Evolutionary conservation across 1,140 invertebrate species (phyloP).

Genomic region (Pseudoatta argentina): DNA sequence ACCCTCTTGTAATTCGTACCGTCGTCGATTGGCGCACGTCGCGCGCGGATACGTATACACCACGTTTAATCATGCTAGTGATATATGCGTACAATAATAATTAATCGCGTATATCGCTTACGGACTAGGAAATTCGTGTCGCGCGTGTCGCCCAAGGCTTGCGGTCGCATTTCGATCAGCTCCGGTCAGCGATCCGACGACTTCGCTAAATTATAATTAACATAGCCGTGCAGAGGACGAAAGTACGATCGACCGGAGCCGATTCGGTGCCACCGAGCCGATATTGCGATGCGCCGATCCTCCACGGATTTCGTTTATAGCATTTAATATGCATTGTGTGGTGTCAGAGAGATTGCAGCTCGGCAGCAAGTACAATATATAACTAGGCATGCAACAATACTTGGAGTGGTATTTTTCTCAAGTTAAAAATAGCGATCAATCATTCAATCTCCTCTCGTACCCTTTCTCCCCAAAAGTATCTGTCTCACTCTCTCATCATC

Average conservation of each 20-base stretch:
- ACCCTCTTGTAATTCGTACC: conserved; percentile 1
- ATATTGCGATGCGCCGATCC: conserved; percentile 34
- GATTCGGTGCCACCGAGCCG: conserved; percentile 15
- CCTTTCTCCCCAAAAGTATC: neutral
- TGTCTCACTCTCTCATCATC: conserved; percentile 41
- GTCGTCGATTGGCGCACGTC: conserved; percentile 29
- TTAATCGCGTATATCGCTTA: conserved; percentile 71
- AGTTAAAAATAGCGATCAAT: conserved; percentile 83
- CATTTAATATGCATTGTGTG: conserved; percentile 47
- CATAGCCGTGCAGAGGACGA: neutral
- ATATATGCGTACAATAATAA: conserved; percentile 69
- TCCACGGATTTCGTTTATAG: conserved; percentile 46
- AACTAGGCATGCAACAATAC: conserved; percentile 86
- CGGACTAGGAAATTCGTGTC: conserved; percentile 55
- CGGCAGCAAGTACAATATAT: conserved; percentile 79
- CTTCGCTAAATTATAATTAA: conserved; percentile 25
- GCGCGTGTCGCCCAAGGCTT: neutral
- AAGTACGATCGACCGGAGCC: conserved; percentile 28
- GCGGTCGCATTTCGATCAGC: neutral
- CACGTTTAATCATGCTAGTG: conserved; percentile 60
- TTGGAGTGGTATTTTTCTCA: conserved; percentile 77
- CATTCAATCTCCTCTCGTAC: conserved; percentile 58
- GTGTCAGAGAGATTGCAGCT: conserved; percentile 55
- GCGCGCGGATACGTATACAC: conserved; percentile 47
- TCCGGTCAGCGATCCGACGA: conserved; percentile 21